Conservation (phyloP, 2,113 vertebrate species). For the Synchiropus splendidus region DNA sequence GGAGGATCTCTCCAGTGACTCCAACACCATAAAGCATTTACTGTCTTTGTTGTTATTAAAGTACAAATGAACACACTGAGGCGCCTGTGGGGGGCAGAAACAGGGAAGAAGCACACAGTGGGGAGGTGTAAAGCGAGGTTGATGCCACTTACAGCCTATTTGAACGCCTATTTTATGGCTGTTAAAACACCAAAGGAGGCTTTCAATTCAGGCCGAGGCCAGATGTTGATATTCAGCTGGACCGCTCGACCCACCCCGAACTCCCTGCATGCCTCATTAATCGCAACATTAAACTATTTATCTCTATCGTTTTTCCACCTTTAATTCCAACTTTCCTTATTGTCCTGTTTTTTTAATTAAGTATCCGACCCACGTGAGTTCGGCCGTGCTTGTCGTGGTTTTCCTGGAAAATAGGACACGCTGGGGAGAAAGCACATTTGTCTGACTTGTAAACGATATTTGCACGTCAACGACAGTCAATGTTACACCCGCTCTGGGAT, state of each 20-base stretch:
- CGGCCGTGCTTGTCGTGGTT: too few species aligned
- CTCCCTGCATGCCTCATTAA: slow-evolving; percentile 52
- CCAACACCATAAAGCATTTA: slow-evolving; percentile 50
- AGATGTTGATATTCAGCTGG: slow-evolving; percentile 46
- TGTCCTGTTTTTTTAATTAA: slow-evolving; percentile 43
- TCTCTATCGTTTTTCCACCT: slow-evolving; percentile 18
- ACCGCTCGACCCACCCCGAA: slow-evolving; percentile 25
- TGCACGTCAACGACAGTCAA: too few species aligned
- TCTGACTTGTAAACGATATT: too few species aligned
- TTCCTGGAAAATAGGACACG: too few species aligned
- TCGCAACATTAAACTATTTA: slow-evolving; percentile 52
- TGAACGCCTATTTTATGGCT: slow-evolving; percentile 53
- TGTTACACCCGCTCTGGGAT: too few species aligned
- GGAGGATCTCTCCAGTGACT: slow-evolving; percentile 35
- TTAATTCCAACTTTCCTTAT: slow-evolving; percentile 13
- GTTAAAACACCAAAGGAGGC: slow-evolving; percentile 60
- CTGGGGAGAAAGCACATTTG: too few species aligned
- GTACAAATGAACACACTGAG: slow-evolving; percentile 10
- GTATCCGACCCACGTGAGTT: too few species aligned
- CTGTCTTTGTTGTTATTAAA: slow-evolving; percentile 40
- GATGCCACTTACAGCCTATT: slow-evolving; percentile 38
- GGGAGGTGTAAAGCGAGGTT: slow-evolving; percentile 43
- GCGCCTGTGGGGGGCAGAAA: slow-evolving; percentile 20
- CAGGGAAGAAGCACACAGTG: slow-evolving; percentile 27
- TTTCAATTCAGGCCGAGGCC: slow-evolving; percentile 47